Evolutionary conservation across 2,113 vertebrate genomes (phyloP).

Genomic region (Aspiorhynchus laticeps): DNA sequence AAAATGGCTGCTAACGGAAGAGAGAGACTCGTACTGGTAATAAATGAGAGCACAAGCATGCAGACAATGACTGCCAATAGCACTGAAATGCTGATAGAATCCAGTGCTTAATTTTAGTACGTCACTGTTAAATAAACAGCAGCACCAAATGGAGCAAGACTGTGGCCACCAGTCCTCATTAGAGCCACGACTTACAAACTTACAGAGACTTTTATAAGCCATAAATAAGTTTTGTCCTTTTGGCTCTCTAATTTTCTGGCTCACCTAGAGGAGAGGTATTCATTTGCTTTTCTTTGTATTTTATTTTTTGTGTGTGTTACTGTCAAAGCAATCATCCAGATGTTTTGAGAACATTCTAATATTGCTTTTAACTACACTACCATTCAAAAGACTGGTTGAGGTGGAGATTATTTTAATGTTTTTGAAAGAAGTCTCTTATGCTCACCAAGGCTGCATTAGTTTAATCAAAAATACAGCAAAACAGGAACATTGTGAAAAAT

Average conservation of each 20-base stretch:
- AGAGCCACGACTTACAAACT: conserved; percentile 27
- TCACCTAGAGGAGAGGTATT: neutral
- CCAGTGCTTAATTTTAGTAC: conserved; percentile 27
- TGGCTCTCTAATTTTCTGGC: conserved; percentile 19
- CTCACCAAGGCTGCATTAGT: neutral
- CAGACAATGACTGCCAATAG: conserved; percentile 6
- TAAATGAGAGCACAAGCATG: neutral
- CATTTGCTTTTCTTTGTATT: neutral
- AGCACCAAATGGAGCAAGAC: conserved; percentile 38
- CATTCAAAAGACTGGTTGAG: neutral
- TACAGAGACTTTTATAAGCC: conserved; percentile 29
- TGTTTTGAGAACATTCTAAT: neutral
- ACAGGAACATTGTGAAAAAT: neutral
- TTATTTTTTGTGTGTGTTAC: neutral
- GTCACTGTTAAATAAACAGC: conserved; percentile 40
- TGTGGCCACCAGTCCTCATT: conserved; percentile 21
- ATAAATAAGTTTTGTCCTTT: conserved; percentile 1
- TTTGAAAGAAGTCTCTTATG: neutral
- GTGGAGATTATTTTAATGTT: neutral
- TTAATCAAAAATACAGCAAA: neutral
- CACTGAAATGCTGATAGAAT: conserved; percentile 8
- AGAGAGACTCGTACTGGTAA: neutral
- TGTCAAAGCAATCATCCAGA: neutral
- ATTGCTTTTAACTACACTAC: neutral
- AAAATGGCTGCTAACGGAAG: neutral